phyloP scores from a whole-genome alignment of 2,888 invertebrate species.

The Volucella bombylans region DNA sequence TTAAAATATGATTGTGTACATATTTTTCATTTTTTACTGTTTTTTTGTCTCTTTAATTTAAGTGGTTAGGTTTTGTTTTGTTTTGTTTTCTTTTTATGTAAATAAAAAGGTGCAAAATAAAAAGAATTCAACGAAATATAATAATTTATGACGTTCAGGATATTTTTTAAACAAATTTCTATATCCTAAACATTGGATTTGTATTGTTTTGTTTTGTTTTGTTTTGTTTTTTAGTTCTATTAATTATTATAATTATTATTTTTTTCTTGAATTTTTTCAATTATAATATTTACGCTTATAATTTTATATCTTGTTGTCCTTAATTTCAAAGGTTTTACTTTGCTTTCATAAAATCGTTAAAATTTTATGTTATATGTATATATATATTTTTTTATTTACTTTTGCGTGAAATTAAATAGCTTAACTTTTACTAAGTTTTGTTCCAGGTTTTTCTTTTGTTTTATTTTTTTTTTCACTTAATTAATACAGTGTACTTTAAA shows the following conservation, averaged over 20 bases:
- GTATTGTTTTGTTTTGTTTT: constrained; percentile 39
- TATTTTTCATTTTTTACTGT: constrained; percentile 27
- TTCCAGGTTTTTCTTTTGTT: constrained; percentile 53
- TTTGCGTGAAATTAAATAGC: constrained; percentile 38
- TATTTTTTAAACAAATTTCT: constrained; percentile 78
- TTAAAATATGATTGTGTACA: constrained; percentile 64
- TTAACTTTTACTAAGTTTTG: constrained; percentile 58
- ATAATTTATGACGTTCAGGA: constrained; percentile 73
- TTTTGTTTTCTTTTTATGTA: constrained; percentile 44
- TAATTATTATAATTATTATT: constrained; percentile 24
- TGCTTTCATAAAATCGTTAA: neutral
- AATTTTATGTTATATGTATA: constrained; percentile 6
- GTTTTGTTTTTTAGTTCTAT: constrained; percentile 40
- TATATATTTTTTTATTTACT: constrained; percentile 11
- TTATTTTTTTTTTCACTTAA: constrained; percentile 10
- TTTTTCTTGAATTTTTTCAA: constrained; percentile 3
- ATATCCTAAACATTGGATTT: constrained; percentile 75
- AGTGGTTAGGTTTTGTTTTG: constrained; percentile 26
- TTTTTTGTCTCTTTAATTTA: constrained; percentile 26
- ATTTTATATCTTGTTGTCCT: constrained; percentile 23
- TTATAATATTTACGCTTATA: constrained; percentile 6
- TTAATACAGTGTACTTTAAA: constrained; percentile 14
- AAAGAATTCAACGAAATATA: constrained; percentile 54
- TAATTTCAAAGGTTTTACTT: constrained; percentile 6
- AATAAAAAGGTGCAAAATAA: constrained; percentile 46